phyloP scores from a whole-genome alignment of 2,797 vertebrate genomes.

The Macropus fuliginosus region DNA sequence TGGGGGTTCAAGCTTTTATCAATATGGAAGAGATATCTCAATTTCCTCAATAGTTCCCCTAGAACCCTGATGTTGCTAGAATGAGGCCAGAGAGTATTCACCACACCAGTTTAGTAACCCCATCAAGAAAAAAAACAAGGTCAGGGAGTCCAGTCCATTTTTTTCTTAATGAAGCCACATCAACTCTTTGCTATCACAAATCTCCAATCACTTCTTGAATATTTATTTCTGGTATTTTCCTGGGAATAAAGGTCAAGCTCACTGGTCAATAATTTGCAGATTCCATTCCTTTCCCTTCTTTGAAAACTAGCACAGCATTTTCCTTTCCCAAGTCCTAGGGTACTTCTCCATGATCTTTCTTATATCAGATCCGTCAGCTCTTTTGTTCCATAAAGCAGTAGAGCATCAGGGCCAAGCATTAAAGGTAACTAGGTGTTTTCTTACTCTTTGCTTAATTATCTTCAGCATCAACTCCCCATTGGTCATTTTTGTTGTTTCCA shows the following conservation, averaged over 20 bases:
- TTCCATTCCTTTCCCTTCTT: not conserved
- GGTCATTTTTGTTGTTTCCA: not conserved
- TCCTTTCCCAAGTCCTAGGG: not conserved
- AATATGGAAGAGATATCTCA: not conserved
- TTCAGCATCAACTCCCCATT: not conserved
- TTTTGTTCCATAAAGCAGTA: not conserved
- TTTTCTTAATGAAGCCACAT: not conserved
- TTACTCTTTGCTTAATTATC: not conserved
- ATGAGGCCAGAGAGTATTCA: not conserved
- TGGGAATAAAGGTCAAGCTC: not conserved
- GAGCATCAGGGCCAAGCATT: not conserved
- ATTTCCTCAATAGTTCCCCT: not conserved
- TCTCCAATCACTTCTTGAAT: not conserved
- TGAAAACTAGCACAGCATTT: not conserved
- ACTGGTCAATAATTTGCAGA: not conserved
- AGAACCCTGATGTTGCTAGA: not conserved
- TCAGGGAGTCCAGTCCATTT: not conserved
- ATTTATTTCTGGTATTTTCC: not conserved
- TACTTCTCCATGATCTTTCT: not conserved
- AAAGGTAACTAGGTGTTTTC: not conserved
- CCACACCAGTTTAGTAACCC: not conserved
- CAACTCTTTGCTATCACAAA: not conserved
- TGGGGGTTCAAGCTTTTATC: not conserved
- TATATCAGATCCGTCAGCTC: not conserved
- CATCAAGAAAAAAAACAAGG: not conserved